Evolutionary conservation across 2,113 vertebrate genomes (phyloP), one percentile per base, ranked within the genome.

Genomic region (Puffinus mauretanicus): DNA sequence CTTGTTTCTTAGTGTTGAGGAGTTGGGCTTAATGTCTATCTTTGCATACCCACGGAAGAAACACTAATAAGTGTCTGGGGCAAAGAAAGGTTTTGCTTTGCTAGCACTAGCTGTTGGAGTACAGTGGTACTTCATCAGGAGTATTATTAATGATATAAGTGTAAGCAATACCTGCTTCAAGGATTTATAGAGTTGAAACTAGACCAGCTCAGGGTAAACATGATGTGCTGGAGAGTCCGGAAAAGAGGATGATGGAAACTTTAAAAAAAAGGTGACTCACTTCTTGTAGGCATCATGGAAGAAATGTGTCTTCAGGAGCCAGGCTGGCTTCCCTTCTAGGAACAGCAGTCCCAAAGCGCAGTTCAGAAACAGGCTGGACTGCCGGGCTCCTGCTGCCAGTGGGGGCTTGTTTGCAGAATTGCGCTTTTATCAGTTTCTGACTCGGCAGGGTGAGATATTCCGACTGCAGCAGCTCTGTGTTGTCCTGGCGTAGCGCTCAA

Each of bases 231-330:
- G 36, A 38, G 40, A 77, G 49, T 10, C 64, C 2, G 32, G 72
- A 61, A 79, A 64, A 30, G 42, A 54, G 42, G 46, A 52, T 8
- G 77, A 66, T 88, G 95, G 93, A 95, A 95, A 94, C 73, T 79
- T 75, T n/a, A 7, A 13, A 17, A 4, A 15, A 21, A 86, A 92
- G 25, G 93, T 96, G 96, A 97, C 93, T 97, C 96, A 94, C 36
- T 95, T 76, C 69, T 95, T 21, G 29, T 26, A 36, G 77, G 78
- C 92, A 91, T 95, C 82, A 82, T 32, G 96, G 95, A 95, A 97
- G 87, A 72, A 90, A 29, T 67, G 94, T 55, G 72, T 95, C 92
- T 77, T 44, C 42, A 16, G 72, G 58, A 94, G 72, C 40, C 20
- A 11, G 70, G 46, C 78, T 88, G 82, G 64, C 51, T 75, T 81